Percentiles rank a stretch among this genome's conserved stretches.
Evolutionary conservation across 2,888 invertebrate genomes (phyloP).

Genomic region (Argynnis bischoffii): DNA sequence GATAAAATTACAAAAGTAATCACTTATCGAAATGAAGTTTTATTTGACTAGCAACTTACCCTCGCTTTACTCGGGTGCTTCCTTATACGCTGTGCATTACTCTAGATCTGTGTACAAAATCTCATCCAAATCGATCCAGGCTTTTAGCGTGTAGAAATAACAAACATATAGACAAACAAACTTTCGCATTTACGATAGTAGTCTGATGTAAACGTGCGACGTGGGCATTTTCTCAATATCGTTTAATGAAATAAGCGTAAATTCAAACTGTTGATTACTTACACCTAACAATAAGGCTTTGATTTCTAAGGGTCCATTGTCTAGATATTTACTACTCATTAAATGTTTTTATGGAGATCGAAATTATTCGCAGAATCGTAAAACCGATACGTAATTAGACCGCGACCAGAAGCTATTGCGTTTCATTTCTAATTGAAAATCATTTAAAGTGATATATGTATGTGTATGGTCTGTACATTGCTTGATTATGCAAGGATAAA

Average conservation of each 20-base stretch:
- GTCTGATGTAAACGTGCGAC: neutral
- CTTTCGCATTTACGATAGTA: neutral
- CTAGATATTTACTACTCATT: slow-evolving; percentile 54
- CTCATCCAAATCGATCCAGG: too few species aligned
- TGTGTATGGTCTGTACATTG: neutral
- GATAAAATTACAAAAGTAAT: too few species aligned
- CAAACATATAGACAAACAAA: too few species aligned
- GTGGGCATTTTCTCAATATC: slow-evolving; percentile 9
- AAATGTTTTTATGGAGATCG: slow-evolving; percentile 54
- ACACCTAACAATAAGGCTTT: slow-evolving; percentile 25
- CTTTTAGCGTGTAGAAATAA: too few species aligned
- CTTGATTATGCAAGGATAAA: too few species aligned
- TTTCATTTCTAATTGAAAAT: slow-evolving; percentile 36
- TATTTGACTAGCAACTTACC: too few species aligned
- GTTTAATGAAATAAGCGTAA: slow-evolving; percentile 6
- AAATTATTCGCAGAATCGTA: slow-evolving; percentile 48
- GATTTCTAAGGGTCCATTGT: slow-evolving; percentile 49
- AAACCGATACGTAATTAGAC: slow-evolving; percentile 53
- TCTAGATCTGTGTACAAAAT: too few species aligned
- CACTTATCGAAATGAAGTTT: too few species aligned
- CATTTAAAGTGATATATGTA: slow-evolving; percentile 12
- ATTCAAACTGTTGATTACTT: slow-evolving; percentile 22
- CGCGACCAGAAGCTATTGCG: slow-evolving; percentile 44
- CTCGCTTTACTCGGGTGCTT: too few species aligned
- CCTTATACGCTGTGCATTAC: too few species aligned